A percentile compares a stretch with the other conserved stretches of the same genome.
These are phyloP conservation scores for Epinotia demarniana DNA, from an alignment of 2,888 invertebrate species.

Conservation along the genomic window DNA sequence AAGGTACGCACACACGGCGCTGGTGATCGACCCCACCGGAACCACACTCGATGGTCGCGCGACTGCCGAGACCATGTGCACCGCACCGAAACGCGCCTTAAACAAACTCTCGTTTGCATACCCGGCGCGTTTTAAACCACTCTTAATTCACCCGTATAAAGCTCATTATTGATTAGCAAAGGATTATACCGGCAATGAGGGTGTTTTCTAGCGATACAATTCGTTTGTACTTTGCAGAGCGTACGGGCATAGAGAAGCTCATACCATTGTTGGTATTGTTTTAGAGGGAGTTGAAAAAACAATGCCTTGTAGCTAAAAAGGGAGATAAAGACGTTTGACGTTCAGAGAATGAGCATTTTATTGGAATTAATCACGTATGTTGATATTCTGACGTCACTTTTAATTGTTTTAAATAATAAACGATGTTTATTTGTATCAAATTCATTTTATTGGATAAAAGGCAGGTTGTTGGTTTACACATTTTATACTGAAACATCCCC, in stretches of 20 bases:
- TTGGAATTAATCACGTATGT: conserved; percentile 47
- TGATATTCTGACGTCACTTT: background rate
- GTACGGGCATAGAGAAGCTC: conserved; percentile 77
- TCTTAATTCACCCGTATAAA: conserved; percentile 48
- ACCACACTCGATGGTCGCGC: conserved; percentile 82
- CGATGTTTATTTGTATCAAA: conserved; percentile 18
- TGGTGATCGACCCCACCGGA: conserved; percentile 85
- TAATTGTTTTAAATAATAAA: conserved; percentile 19
- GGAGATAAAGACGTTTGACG: conserved; percentile 50
- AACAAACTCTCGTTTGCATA: conserved; percentile 55
- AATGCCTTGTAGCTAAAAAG: conserved; percentile 63
- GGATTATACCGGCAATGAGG: conserved; percentile 50
- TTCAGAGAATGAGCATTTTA: conserved; percentile 60
- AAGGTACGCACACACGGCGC: conserved; percentile 70
- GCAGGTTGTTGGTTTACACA: conserved; percentile 4
- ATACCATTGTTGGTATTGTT: conserved; percentile 74
- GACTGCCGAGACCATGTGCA: conserved; percentile 81
- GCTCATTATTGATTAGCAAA: conserved; percentile 49
- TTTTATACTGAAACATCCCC: conserved; percentile 9
- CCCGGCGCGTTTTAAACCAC: background rate
- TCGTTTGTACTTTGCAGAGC: conserved; percentile 79
- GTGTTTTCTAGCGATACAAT: conserved; percentile 63
- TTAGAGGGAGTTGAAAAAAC: conserved; percentile 67
- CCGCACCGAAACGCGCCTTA: conserved; percentile 77
- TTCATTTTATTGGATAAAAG: conserved; percentile 23